These are phyloP conservation scores for Eueides isabella DNA, from an alignment of 1,140 invertebrate species.

Conservation along the genomic window DNA sequence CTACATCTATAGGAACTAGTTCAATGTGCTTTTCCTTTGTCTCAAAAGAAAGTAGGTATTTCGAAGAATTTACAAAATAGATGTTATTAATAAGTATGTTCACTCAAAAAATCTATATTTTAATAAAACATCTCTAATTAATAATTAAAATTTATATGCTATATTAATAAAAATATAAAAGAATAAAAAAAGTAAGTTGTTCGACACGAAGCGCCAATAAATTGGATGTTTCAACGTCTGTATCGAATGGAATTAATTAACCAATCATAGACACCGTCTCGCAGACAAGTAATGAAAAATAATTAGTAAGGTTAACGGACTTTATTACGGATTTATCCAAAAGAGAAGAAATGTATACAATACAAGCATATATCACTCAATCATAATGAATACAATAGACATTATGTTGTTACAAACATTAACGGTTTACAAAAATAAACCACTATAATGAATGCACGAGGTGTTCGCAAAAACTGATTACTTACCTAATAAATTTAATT, in stretches of 20 bases:
- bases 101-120: neutral
- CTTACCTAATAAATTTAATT: slow-evolving; percentile 37
- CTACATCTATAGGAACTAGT: slow-evolving; percentile 5
- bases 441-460: slow-evolving; percentile 5
- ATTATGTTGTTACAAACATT: neutral
- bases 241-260: slow-evolving; percentile 22
- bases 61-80: neutral
- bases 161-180: neutral
- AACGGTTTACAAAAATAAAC: neutral
- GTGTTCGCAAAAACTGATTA: slow-evolving; percentile 31
- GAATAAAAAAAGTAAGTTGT: neutral
- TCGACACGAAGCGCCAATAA: slow-evolving; percentile 25
- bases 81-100: neutral
- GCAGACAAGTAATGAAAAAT: slow-evolving; percentile 14
- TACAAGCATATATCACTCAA: too few relatives aligned
- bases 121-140: neutral
- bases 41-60: neutral
- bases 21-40: neutral
- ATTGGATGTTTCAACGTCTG: slow-evolving; percentile 18
- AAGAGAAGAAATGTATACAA: neutral
- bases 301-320: slow-evolving; percentile 11
- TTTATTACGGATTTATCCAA: slow-evolving; percentile 5
- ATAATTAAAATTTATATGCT: neutral
- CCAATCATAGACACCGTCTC: slow-evolving; percentile 15
- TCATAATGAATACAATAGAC: neutral